Evolutionary conservation across 2,113 vertebrate genomes (phyloP).

Genomic region (Phaethon lepturus): DNA sequence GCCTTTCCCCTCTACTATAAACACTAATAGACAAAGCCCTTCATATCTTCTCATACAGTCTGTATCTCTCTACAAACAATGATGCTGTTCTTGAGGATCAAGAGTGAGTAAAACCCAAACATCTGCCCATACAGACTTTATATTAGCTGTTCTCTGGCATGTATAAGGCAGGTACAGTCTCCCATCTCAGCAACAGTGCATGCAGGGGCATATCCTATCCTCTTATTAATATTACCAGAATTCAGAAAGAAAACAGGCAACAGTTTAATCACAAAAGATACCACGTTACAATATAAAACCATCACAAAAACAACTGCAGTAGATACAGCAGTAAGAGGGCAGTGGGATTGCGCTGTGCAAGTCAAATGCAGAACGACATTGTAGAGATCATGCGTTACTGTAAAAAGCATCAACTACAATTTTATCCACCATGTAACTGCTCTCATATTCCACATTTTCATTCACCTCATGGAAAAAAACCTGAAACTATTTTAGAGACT

Average conservation of each 20-base stretch:
- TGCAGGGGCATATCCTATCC: neutral
- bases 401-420: neutral
- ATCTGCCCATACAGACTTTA: rapidly evolving
- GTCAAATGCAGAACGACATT: neutral
- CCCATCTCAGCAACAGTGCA: neutral
- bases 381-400: rapidly evolving
- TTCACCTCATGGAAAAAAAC: neutral
- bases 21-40: neutral
- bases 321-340: neutral
- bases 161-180: neutral
- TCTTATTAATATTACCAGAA: neutral
- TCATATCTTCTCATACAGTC: neutral
- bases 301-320: neutral
- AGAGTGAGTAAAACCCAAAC: neutral
- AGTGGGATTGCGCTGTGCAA: rapidly evolving
- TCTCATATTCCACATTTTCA: neutral
- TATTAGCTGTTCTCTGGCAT: neutral
- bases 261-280: neutral
- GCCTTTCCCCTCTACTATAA: neutral
- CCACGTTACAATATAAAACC: neutral
- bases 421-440: neutral
- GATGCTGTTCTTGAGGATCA: neutral
- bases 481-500: neutral
- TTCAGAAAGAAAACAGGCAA: neutral
- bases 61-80: neutral